Conservation (phyloP, 2,113 vertebrate species). For the Neopipo cinnamomea region DNA sequence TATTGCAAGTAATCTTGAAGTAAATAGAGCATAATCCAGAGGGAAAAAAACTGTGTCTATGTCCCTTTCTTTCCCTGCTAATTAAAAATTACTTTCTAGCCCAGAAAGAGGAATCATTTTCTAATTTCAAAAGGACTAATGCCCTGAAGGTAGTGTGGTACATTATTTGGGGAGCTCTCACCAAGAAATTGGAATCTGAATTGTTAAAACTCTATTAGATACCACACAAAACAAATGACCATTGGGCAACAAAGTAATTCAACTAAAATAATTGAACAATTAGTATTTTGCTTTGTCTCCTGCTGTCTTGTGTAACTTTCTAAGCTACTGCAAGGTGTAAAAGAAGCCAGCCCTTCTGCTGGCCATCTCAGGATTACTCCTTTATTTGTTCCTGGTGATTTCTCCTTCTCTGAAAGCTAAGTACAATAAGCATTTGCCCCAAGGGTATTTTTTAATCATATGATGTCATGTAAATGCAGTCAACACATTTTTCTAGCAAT, state of each 20-base stretch:
- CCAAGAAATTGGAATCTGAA: neutral
- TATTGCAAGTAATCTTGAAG: neutral
- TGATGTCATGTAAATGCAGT: neutral
- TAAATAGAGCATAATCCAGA: neutral
- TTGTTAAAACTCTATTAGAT: neutral
- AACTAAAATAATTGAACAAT: neutral
- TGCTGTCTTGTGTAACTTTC: neutral
- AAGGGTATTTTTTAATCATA: neutral
- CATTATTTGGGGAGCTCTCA: neutral
- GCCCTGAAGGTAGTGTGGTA: neutral
- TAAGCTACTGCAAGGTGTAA: neutral
- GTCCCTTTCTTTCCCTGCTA: neutral
- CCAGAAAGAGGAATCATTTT: neutral
- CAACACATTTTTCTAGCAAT: neutral
- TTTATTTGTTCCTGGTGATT: neutral
- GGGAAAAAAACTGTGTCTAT: rapidly evolving
- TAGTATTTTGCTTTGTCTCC: neutral
- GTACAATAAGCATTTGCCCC: neutral
- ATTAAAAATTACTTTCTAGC: neutral
- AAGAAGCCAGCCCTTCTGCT: neutral
- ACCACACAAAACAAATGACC: neutral
- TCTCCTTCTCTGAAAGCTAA: neutral
- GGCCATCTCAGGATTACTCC: neutral
- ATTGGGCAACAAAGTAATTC: neutral
- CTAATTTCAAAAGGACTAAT: neutral